Percentiles rank a stretch among this genome's conserved stretches.
These are phyloP conservation scores for Cenopis cana DNA, from an alignment of 2,888 invertebrate species.

Conservation along the genomic window DNA sequence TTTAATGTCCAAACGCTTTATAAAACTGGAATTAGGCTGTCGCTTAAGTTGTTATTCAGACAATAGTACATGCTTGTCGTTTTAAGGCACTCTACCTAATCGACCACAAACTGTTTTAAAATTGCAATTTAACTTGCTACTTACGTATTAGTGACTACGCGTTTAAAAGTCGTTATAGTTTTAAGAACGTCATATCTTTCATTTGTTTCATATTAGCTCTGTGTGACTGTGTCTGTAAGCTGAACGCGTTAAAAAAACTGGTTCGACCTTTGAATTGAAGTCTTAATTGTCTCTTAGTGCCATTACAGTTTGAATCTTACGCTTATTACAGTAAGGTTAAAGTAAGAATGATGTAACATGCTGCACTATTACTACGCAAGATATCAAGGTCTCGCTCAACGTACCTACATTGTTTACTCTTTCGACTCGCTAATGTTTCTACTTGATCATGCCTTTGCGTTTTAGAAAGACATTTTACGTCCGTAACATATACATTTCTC, in stretches of 20 bases:
- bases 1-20: not conserved
- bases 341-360: not conserved
- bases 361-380: constrained; percentile 4
- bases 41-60: constrained; percentile 5
- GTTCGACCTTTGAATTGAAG: not conserved
- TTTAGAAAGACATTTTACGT: not conserved
- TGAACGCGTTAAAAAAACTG: constrained; percentile 10
- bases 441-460: constrained; percentile 10
- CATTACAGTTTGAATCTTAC: not conserved
- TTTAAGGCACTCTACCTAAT: constrained; percentile 19
- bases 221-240: too few species aligned
- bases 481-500: not conserved
- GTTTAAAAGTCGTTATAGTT: constrained; percentile 20
- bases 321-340: not conserved
- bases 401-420: constrained; percentile 19
- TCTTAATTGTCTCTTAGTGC: not conserved
- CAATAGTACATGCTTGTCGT: not conserved
- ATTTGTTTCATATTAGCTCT: constrained; percentile 6
- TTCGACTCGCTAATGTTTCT: constrained; percentile 6
- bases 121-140: constrained; percentile 22
- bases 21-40: not conserved
- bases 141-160: constrained; percentile 14
- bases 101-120: constrained; percentile 23
- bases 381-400: constrained; percentile 21
- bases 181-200: not conserved